These are phyloP conservation scores for Cryptomyrus ogoouensis DNA, from an alignment of 2,113 vertebrate species.

Conservation along the genomic window DNA sequence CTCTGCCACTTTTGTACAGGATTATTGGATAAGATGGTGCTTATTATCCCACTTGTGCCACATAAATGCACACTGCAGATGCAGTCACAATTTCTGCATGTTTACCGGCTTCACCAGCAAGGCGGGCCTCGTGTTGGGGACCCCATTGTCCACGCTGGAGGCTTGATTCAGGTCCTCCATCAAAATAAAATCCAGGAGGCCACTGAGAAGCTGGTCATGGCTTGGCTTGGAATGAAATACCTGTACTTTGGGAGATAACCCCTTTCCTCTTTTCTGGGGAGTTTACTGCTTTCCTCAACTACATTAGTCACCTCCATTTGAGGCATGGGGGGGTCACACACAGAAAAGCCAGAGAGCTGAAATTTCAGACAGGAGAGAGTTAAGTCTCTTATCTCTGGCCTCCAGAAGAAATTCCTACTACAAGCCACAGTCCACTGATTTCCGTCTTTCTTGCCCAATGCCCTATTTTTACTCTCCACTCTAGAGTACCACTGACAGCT, in stretches of 20 bases:
- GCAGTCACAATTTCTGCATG: conserved; percentile 47
- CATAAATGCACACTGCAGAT: conserved; percentile 48
- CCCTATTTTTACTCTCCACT: conserved; percentile 88
- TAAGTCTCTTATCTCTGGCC: conserved; percentile 84
- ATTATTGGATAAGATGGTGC: conserved; percentile 54
- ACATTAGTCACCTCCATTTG: conserved; percentile 2
- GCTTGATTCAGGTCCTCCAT: not conserved
- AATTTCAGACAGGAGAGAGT: conserved; percentile 69
- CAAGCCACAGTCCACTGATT: conserved; percentile 80
- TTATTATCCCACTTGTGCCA: conserved; percentile 59
- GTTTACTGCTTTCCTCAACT: conserved; percentile 8
- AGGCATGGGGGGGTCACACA: conserved; percentile 6
- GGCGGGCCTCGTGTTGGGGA: not conserved
- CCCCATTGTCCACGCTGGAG: not conserved
- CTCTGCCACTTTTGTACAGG: not conserved
- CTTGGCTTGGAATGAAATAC: conserved; percentile 1
- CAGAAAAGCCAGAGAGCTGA: conserved; percentile 29
- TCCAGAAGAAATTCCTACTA: conserved; percentile 88
- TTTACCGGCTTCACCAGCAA: conserved; percentile 30
- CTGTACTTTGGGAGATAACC: conserved; percentile 12
- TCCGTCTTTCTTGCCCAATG: conserved; percentile 90
- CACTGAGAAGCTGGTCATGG: not conserved
- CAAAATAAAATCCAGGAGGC: conserved; percentile 6
- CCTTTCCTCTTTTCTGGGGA: conserved; percentile 10
- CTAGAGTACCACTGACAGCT: conserved; percentile 81